Conservation (phyloP, 2,888 invertebrate species). For the Agrotis puta region DNA sequence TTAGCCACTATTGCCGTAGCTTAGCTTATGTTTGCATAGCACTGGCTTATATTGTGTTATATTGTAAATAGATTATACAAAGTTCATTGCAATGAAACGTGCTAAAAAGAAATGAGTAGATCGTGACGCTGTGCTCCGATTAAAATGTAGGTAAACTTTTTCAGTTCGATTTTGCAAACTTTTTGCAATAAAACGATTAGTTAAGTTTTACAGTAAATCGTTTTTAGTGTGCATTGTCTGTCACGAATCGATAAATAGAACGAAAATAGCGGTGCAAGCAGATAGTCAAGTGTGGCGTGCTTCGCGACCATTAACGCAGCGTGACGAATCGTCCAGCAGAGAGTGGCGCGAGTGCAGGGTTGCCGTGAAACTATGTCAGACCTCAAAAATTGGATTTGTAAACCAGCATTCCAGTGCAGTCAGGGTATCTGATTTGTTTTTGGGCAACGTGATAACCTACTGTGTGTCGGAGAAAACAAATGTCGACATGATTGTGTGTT, state of each 20-base stretch:
- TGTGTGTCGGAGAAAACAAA: neutral
- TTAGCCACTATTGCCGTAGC: too few relatives aligned
- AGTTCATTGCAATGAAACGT: constrained; percentile 12
- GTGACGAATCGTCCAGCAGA: constrained; percentile 87
- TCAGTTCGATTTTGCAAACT: constrained; percentile 8
- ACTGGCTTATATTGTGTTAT: constrained; percentile 2
- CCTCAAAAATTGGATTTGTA: constrained; percentile 15
- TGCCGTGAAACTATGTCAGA: constrained; percentile 49
- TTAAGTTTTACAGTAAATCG: constrained; percentile 52
- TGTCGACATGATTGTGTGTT: neutral
- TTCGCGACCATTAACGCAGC: constrained; percentile 88
- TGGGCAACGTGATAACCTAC: neutral
- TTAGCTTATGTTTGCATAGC: neutral
- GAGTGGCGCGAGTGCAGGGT: constrained; percentile 66
- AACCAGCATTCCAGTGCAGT: neutral
- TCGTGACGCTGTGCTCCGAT: neutral
- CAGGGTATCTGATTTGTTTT: neutral
- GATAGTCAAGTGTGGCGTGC: constrained; percentile 89
- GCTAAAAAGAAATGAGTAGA: constrained; percentile 1
- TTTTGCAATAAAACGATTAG: constrained; percentile 45
- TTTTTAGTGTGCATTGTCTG: constrained; percentile 67
- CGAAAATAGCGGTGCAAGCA: constrained; percentile 79
- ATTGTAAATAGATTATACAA: neutral
- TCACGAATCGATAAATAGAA: constrained; percentile 76
- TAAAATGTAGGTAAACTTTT: constrained; percentile 8